phyloP scores from a whole-genome alignment of 1,140 invertebrate genomes.

The Zaprionus nigranus region DNA sequence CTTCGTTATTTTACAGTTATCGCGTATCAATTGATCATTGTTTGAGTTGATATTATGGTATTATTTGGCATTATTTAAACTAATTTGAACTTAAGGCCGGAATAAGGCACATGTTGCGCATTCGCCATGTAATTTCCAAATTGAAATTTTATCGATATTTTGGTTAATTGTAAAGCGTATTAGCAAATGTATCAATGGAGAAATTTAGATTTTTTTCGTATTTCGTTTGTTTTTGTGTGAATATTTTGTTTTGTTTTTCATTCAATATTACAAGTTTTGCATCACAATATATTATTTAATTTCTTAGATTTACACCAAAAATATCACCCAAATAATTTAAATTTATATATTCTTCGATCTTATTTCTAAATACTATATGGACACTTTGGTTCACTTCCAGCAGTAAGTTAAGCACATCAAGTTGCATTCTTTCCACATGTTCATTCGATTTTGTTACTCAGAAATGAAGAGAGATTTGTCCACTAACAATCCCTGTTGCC shows the following conservation, averaged over 20 bases:
- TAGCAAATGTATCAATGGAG: conserved; percentile 10
- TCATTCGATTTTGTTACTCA: background rate
- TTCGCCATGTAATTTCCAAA: conserved; percentile 33
- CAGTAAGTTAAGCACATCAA: background rate
- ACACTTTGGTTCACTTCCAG: background rate
- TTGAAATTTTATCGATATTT: conserved; percentile 14
- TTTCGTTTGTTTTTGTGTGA: conserved; percentile 12
- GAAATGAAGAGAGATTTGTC: background rate
- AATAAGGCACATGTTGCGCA: conserved; percentile 76
- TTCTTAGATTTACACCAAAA: conserved; percentile 48
- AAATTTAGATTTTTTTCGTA: conserved; percentile 20
- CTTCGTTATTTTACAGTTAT: background rate
- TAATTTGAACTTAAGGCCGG: conserved; percentile 77
- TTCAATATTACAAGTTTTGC: conserved; percentile 33
- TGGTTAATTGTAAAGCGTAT: conserved; percentile 30
- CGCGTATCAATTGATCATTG: background rate
- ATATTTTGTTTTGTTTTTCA: conserved; percentile 18
- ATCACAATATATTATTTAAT: conserved; percentile 69
- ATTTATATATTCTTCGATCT: background rate
- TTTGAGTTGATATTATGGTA: conserved; percentile 5
- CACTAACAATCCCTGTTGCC: background rate
- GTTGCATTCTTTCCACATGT: background rate
- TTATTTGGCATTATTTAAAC: conserved; percentile 56
- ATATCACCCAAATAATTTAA: conserved; percentile 54
- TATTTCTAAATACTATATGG: conserved; percentile 1